These are phyloP conservation scores for Epinotia ramella DNA, from an alignment of 2,888 invertebrate species.

Conservation along the genomic window DNA sequence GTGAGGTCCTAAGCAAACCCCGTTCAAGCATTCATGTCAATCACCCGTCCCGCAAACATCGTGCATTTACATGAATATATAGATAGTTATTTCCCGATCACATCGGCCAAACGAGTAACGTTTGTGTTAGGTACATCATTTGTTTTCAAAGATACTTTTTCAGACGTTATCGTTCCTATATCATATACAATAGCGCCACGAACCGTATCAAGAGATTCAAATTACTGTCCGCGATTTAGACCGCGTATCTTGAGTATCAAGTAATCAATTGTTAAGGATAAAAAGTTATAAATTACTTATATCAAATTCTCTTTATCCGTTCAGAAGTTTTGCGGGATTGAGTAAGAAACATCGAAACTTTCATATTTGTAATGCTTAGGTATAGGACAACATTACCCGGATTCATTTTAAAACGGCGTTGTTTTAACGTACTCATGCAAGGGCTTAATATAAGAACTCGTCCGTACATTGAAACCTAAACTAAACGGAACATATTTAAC, in stretches of 20 bases:
- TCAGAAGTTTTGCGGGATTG: too few species aligned
- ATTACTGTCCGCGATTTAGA: not conserved
- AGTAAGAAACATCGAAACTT: too few species aligned
- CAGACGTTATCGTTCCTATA: not conserved
- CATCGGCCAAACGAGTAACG: not conserved
- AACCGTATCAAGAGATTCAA: not conserved
- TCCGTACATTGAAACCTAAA: not conserved
- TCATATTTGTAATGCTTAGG: too few species aligned
- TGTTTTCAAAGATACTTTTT: too few species aligned
- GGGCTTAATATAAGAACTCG: not conserved
- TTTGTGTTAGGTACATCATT: not conserved
- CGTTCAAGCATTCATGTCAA: not conserved
- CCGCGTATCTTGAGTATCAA: too few species aligned
- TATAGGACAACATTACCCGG: too few species aligned
- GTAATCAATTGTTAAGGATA: too few species aligned
- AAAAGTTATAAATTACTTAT: too few species aligned
- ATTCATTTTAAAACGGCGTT: too few species aligned
- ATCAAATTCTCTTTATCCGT: too few species aligned
- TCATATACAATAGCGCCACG: too few species aligned
- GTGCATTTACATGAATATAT: not conserved
- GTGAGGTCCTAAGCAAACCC: conserved; percentile 1
- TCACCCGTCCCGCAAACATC: not conserved
- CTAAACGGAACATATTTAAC: conserved; percentile 1
- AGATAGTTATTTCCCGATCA: not conserved
- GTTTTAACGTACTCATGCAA: not conserved